A percentile compares a stretch with the other conserved stretches of the same genome.
These are phyloP conservation scores for Campaea margaritaria DNA, from an alignment of 2,888 invertebrate genomes.

Conservation along the genomic window DNA sequence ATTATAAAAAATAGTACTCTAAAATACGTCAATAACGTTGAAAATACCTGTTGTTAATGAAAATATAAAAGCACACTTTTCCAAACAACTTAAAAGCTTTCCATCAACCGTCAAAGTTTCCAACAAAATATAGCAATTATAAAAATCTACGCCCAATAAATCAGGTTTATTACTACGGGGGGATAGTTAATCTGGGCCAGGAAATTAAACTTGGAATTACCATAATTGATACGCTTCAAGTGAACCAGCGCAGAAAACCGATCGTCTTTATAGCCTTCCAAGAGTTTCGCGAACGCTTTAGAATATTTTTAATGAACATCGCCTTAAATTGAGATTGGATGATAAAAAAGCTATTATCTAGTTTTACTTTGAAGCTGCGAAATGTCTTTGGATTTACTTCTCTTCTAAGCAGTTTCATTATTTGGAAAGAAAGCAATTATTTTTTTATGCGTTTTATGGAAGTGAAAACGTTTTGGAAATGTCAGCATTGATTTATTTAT, in stretches of 20 bases:
- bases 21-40: too few species aligned
- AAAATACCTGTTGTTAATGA: too few species aligned
- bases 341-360: constrained; percentile 54
- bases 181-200: constrained; percentile 78
- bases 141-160: constrained; percentile 70
- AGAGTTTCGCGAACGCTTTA: constrained; percentile 54
- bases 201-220: constrained; percentile 83
- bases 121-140: constrained; percentile 53
- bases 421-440: background rate
- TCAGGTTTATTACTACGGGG: constrained; percentile 78
- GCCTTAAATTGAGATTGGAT: constrained; percentile 59
- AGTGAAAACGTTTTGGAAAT: too few species aligned
- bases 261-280: constrained; percentile 64
- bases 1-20: too few species aligned
- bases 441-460: background rate
- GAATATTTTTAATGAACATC: constrained; percentile 62
- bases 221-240: constrained; percentile 83
- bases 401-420: constrained; percentile 6
- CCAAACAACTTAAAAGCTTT: constrained; percentile 8
- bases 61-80: background rate
- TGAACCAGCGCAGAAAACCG: constrained; percentile 79
- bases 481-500: too few species aligned
- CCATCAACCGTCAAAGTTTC: constrained; percentile 38
- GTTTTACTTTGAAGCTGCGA: constrained; percentile 24
- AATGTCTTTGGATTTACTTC: constrained; percentile 16